Evolutionary conservation across 2,888 invertebrate genomes (phyloP).

Genomic region (Stenurella melanura): DNA sequence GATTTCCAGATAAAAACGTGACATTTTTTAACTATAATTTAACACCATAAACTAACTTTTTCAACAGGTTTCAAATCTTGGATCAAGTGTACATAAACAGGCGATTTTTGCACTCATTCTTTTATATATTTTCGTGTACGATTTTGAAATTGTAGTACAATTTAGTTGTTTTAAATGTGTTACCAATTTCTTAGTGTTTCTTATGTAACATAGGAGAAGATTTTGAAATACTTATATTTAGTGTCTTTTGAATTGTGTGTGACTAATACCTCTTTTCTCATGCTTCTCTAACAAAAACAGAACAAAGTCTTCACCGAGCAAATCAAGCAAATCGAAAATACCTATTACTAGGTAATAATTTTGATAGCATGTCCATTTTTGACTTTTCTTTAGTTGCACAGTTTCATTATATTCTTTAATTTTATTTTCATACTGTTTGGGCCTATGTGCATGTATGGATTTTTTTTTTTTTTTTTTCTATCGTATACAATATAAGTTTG

Average conservation of each 20-base stretch:
- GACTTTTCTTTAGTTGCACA: not conserved
- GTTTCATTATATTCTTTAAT: not conserved
- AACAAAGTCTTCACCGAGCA: constrained; percentile 69
- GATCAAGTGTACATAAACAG: too few relatives aligned
- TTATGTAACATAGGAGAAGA: not conserved
- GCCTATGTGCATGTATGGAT: not conserved
- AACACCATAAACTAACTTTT: too few relatives aligned
- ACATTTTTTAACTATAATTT: too few relatives aligned
- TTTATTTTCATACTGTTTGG: not conserved
- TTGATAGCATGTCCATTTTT: constrained; percentile 1
- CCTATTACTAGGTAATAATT: constrained; percentile 68
- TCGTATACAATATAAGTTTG: not conserved
- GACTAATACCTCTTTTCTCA: constrained; percentile 52
- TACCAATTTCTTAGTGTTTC: not conserved
- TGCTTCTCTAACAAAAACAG: constrained; percentile 60
- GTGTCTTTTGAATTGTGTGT: constrained; percentile 30
- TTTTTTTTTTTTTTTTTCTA: not conserved
- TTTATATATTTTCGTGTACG: constrained; percentile 13
- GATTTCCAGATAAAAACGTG: too few relatives aligned
- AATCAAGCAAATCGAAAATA: constrained; percentile 70
- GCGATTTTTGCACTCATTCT: too few relatives aligned
- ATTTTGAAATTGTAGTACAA: constrained; percentile 14
- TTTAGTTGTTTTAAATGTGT: not conserved
- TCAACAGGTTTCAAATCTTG: too few relatives aligned
- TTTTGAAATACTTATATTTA: constrained; percentile 14